Evolutionary conservation across 2,888 invertebrate genomes (phyloP), one percentile per base, ranked within the genome.

Genomic region (Eupithecia dodoneata): DNA sequence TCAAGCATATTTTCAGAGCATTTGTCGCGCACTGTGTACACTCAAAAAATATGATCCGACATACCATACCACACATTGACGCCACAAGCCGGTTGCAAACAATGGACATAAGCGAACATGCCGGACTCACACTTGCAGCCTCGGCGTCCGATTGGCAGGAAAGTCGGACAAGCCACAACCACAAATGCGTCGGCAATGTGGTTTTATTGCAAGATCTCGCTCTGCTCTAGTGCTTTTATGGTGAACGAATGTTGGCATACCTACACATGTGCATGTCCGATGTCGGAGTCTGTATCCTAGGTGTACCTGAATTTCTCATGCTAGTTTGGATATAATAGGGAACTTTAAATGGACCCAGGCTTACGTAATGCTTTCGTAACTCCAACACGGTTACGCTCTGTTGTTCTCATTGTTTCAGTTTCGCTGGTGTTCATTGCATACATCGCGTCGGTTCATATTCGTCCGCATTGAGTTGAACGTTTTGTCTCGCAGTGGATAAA

Each of bases 211-310:
- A 85, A 88, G 88, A 89, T 88, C 87, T 87, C 87, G 88, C 88
- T 88, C 83, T 86, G 90, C 89, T 90, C 90, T 88, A 87, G 86
- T 88, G 89, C 87, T 88, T 88, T 89, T 88, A 90, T 87, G 88
- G 87, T 87, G 82, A 85, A 87, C 85, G 87, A 86, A 88, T 86
- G 83, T 87, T 86, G 85, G 85, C 86, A 86, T 85, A 87, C 86
- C 85, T 85, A 87, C 85, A 86, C 86, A 86, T 85, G 87, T 87
- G 85, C 78, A 79, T 75, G 79, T 77, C 75, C 76, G 79, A 78
- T 80, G 76, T 74, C 78, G 71, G 74, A 49, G 81, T 80, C 71
- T 79, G 74, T 66, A 71, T 66, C 65, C 71, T 72, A 76, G 41
- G 63, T 30, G 30, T 66, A 74, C 72, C 66, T 59, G 74, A 74